phyloP scores from a whole-genome alignment of 2,113 vertebrate species.

The Micromys minutus region DNA sequence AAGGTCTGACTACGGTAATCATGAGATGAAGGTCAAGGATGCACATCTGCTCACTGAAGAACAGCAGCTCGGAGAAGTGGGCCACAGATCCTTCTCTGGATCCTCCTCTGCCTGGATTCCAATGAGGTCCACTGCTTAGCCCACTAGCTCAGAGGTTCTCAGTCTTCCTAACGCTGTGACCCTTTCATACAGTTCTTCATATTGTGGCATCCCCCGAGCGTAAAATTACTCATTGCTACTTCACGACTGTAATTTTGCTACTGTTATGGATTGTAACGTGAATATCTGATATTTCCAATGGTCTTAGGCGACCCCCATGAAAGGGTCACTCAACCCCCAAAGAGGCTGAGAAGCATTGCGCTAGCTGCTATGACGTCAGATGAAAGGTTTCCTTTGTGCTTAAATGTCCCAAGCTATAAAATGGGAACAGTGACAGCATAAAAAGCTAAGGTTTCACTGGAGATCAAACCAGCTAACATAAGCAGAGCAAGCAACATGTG shows the following conservation, averaged over 20 bases:
- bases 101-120: background rate
- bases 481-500: background rate
- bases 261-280: background rate
- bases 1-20: background rate
- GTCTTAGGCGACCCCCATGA: background rate
- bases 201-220: too few species aligned
- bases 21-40: background rate
- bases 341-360: background rate
- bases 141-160: background rate
- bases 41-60: background rate
- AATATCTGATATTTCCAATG: background rate
- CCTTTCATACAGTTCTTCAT: background rate
- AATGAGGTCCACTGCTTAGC: background rate
- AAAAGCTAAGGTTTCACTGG: background rate
- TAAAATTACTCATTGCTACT: background rate
- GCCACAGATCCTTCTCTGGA: background rate
- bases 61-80: too few species aligned
- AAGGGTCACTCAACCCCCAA: background rate
- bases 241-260: background rate
- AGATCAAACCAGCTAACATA: background rate
- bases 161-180: background rate
- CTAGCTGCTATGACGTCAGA: background rate
- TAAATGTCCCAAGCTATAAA: slow-evolving; percentile 1
- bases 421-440: background rate
- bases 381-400: background rate